Percentiles rank a stretch among this genome's conserved stretches.
Evolutionary conservation across 2,113 vertebrate genomes (phyloP).

Genomic region (Podarcis raffonei): DNA sequence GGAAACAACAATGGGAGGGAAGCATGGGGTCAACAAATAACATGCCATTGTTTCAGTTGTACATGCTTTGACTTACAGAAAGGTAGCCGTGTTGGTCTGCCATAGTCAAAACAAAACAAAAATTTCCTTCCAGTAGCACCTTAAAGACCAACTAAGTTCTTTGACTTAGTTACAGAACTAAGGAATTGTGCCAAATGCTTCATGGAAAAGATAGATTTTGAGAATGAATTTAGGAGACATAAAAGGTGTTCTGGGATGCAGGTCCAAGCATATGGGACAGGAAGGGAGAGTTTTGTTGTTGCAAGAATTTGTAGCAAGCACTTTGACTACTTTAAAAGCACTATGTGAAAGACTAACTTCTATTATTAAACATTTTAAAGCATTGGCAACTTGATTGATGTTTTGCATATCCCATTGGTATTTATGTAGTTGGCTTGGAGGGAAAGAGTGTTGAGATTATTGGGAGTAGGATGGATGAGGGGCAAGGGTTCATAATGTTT

Average conservation of each 20-base stretch:
- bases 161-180: neutral
- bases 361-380: neutral
- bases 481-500: neutral
- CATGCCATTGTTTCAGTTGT: neutral
- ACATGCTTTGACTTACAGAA: neutral
- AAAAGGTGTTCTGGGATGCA: neutral
- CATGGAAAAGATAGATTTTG: neutral
- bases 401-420: neutral
- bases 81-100: no score
- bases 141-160: no score
- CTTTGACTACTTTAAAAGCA: neutral
- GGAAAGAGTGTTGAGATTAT: neutral
- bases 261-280: neutral
- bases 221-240: neutral
- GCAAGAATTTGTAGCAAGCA: neutral
- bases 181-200: neutral
- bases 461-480: neutral
- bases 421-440: neutral
- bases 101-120: no score
- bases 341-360: neutral
- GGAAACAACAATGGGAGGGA: neutral
- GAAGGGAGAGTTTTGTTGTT: neutral
- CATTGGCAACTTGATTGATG: neutral
- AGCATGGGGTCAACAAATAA: neutral
- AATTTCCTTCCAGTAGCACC: no score